Conservation (phyloP, 2,113 vertebrate genomes). For the Argyrosomus japonicus region DNA sequence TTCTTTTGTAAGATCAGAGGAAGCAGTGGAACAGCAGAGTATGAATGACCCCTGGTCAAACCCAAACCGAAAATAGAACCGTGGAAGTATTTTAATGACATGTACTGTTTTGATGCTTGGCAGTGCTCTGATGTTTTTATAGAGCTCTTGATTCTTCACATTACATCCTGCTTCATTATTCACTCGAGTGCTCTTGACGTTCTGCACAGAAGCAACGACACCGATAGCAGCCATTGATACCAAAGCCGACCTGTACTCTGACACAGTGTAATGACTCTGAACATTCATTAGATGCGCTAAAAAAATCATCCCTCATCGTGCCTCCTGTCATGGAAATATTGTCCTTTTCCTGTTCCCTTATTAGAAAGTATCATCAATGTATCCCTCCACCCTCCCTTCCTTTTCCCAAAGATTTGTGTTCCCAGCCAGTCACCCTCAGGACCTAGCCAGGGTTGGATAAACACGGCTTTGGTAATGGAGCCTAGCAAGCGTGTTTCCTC, state of each 20-base stretch:
- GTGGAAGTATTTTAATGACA: slow-evolving; percentile 57
- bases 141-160: neutral
- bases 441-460: slow-evolving; percentile 84
- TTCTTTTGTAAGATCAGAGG: slow-evolving; percentile 48
- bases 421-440: slow-evolving; percentile 71
- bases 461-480: slow-evolving; percentile 75
- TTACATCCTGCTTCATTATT: slow-evolving; percentile 43
- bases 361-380: slow-evolving; percentile 62
- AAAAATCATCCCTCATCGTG: slow-evolving; percentile 18
- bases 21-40: slow-evolving; percentile 46
- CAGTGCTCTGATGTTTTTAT: slow-evolving; percentile 35
- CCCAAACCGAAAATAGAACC: slow-evolving; percentile 63
- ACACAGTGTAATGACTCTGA: neutral
- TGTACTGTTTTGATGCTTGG: slow-evolving; percentile 46
- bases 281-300: neutral
- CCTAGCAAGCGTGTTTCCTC: slow-evolving; percentile 80
- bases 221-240: neutral
- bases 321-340: slow-evolving; percentile 38
- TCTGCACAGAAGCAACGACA: neutral
- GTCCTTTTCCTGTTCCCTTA: slow-evolving; percentile 52
- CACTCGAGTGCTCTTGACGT: slow-evolving; percentile 16
- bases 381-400: slow-evolving; percentile 51
- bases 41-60: slow-evolving; percentile 58
- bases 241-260: neutral
- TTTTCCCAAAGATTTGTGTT: slow-evolving; percentile 66